phyloP scores from a whole-genome alignment of 2,888 invertebrate genomes.

The Galeopsomyia nigrocyanea region DNA sequence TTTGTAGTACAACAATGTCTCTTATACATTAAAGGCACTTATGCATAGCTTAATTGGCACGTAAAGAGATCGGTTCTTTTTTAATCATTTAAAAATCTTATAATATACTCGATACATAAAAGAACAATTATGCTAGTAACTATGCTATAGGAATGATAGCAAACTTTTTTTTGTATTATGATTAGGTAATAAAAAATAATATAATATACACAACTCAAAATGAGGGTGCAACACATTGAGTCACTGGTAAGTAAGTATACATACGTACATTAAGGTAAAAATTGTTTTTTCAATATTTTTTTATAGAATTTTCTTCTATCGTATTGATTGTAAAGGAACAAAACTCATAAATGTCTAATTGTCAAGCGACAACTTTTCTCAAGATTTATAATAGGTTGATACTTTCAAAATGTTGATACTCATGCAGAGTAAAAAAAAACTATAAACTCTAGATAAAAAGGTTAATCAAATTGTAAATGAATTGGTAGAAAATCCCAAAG shows the following conservation, averaged over 20 bases:
- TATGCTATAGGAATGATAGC: constrained; percentile 23
- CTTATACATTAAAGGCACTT: constrained; percentile 40
- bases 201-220: constrained; percentile 16
- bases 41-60: constrained; percentile 38
- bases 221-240: constrained; percentile 23
- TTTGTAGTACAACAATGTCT: constrained; percentile 28
- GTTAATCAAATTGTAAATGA: no score
- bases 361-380: no score
- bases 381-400: no score
- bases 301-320: neutral
- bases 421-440: no score
- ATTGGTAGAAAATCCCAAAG: no score
- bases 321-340: neutral
- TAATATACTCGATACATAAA: no score
- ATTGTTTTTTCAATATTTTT: neutral
- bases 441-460: no score
- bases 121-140: no score
- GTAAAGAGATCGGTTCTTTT: constrained; percentile 36
- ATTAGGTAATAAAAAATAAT: constrained; percentile 29
- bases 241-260: no score
- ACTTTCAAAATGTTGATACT: neutral
- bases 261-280: no score
- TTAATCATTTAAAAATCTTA: no score
- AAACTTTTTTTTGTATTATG: constrained; percentile 14
- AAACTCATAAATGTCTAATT: no score